Conservation (phyloP, 2,888 invertebrate species). For the Chrysodeixis includens region DNA sequence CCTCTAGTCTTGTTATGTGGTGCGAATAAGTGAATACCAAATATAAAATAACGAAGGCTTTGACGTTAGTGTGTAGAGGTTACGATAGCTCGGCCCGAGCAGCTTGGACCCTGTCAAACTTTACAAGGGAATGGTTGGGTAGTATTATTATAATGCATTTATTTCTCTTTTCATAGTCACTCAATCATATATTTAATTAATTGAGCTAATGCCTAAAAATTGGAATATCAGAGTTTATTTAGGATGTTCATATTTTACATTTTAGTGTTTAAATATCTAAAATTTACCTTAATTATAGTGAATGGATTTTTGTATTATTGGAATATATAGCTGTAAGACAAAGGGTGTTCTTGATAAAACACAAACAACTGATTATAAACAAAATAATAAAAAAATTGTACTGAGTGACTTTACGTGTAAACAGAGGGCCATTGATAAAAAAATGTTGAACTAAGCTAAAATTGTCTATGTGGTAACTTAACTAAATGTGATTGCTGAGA, state of each 20-base stretch:
- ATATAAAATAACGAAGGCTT: conserved; percentile 86
- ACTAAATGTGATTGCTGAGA: conserved; percentile 88
- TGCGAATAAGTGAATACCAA: conserved; percentile 88
- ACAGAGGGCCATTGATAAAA: conserved; percentile 88
- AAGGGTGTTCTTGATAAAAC: conserved; percentile 87
- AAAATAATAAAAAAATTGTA: conserved; percentile 85
- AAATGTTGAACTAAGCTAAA: conserved; percentile 88
- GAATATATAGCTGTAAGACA: conserved; percentile 88
- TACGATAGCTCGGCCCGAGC: conserved; percentile 80
- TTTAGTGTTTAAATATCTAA: conserved; percentile 89
- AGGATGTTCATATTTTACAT: conserved; percentile 89
- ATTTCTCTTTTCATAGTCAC: conserved; percentile 89
- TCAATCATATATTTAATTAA: conserved; percentile 88
- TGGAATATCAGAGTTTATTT: conserved; percentile 90
- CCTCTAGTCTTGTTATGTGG: conserved; percentile 89
- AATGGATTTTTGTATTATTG: conserved; percentile 89
- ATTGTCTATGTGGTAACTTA: conserved; percentile 88
- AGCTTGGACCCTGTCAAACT: conserved; percentile 83
- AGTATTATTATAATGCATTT: conserved; percentile 89
- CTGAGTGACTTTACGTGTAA: conserved; percentile 89
- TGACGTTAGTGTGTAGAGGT: conserved; percentile 80
- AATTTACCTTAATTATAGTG: conserved; percentile 89
- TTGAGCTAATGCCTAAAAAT: conserved; percentile 89
- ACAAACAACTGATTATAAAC: conserved; percentile 87
- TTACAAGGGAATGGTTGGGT: conserved; percentile 83